A percentile compares a stretch with the other conserved stretches of the same genome.
These are phyloP conservation scores for Syngnathus typhle DNA, from an alignment of 2,113 vertebrate genomes.

Conservation along the genomic window DNA sequence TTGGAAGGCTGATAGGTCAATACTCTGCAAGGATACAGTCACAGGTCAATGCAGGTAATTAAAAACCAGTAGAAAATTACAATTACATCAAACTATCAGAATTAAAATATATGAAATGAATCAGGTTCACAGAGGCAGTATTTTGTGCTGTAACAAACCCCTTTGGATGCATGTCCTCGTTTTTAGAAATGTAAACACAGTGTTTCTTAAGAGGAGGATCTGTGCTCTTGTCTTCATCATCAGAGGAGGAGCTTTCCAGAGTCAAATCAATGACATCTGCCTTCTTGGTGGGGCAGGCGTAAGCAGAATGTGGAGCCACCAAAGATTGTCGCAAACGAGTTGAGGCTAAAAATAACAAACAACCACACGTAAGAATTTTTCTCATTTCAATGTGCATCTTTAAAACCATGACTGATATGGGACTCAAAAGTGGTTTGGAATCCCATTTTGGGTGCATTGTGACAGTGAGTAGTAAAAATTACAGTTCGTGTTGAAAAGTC, in stretches of 20 bases:
- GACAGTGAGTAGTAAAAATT: not conserved
- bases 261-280: conserved; percentile 93
- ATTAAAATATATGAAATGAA: not conserved
- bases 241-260: conserved; percentile 84
- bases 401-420: not conserved
- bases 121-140: not conserved
- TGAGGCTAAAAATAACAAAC: conserved; percentile 55
- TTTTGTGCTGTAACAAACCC: conserved; percentile 71
- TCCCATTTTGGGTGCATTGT: not conserved
- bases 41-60: not conserved
- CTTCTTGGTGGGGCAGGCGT: conserved; percentile 78
- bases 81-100: not conserved
- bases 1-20: conserved; percentile 87
- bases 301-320: conserved; percentile 59
- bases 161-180: conserved; percentile 79
- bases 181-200: conserved; percentile 83
- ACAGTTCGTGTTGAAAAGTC: not conserved
- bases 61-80: not conserved
- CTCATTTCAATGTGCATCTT: not conserved
- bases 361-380: not conserved
- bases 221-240: conserved; percentile 61
- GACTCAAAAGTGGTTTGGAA: not conserved
- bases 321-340: conserved; percentile 74
- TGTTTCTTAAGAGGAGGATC: conserved; percentile 81
- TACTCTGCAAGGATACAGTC: conserved; percentile 69